A percentile compares a stretch with the other conserved stretches of the same genome.
phyloP scores from a whole-genome alignment of 2,113 vertebrate species.

The Desmodus rotundus region DNA sequence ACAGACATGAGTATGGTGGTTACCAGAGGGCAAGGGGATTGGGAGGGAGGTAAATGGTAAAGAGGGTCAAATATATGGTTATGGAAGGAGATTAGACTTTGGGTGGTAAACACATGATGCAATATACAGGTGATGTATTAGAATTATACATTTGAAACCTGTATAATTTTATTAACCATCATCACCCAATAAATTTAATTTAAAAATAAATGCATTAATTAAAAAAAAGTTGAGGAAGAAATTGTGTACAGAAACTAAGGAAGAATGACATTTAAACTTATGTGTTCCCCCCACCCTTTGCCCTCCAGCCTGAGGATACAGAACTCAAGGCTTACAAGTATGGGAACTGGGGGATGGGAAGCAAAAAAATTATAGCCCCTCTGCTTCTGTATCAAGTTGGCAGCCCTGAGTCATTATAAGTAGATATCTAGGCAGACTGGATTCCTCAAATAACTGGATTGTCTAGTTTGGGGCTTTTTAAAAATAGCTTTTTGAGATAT shows the following conservation, averaged over 20 bases:
- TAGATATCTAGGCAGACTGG: neutral
- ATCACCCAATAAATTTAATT: neutral
- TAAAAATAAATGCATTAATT: neutral
- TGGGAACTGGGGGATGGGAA: neutral
- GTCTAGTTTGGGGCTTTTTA: neutral
- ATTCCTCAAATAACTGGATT: neutral
- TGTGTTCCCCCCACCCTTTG: too few species aligned
- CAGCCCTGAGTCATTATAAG: neutral
- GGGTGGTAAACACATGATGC: neutral
- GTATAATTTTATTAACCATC: neutral
- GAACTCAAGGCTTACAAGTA: neutral
- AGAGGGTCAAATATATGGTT: neutral
- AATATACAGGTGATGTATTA: neutral
- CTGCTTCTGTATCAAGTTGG: neutral
- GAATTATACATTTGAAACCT: neutral
- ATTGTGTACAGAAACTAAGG: neutral
- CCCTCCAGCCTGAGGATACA: neutral
- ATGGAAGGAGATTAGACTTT: neutral
- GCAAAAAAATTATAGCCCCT: neutral
- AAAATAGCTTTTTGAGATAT: neutral
- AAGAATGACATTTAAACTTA: neutral
- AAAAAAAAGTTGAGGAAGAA: neutral
- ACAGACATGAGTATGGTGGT: neutral
- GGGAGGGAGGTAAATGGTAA: neutral
- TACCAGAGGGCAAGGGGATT: neutral